These are phyloP conservation scores for Anaspis maculata DNA, from an alignment of 2,888 invertebrate species.

Conservation along the genomic window DNA sequence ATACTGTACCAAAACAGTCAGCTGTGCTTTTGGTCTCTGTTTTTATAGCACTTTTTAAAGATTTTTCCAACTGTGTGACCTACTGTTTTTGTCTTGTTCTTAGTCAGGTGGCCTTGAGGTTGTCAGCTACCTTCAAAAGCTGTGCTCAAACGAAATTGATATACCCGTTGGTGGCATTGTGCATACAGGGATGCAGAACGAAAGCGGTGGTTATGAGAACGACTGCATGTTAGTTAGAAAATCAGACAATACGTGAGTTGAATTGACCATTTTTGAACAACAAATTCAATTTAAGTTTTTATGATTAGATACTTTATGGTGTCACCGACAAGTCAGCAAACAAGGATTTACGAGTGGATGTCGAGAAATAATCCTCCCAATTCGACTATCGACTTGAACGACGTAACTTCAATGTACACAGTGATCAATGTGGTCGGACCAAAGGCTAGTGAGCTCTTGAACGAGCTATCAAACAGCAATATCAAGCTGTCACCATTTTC, in stretches of 20 bases:
- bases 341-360: constrained; percentile 64
- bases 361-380: constrained; percentile 50
- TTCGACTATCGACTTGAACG: constrained; percentile 53
- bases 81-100: too few relatives aligned
- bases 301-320: constrained; percentile 67
- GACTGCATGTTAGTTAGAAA: constrained; percentile 63
- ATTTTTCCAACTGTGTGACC: too few relatives aligned
- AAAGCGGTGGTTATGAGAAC: constrained; percentile 62
- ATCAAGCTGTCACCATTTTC: constrained; percentile 55
- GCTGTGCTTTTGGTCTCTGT: too few relatives aligned
- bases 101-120: constrained; percentile 53
- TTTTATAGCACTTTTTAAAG: too few relatives aligned
- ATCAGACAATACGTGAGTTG: constrained; percentile 46
- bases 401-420: constrained; percentile 66
- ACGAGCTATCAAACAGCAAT: constrained; percentile 55
- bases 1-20: too few relatives aligned
- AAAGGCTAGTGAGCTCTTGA: constrained; percentile 54
- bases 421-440: constrained; percentile 65
- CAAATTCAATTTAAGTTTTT: constrained; percentile 16
- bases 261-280: background rate
- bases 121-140: constrained; percentile 53
- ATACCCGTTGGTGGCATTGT: constrained; percentile 55
- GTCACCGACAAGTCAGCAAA: constrained; percentile 71
- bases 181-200: constrained; percentile 65
- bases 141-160: constrained; percentile 61